Conservation (phyloP, 2,113 vertebrate genomes). For the Electrona antarctica region DNA sequence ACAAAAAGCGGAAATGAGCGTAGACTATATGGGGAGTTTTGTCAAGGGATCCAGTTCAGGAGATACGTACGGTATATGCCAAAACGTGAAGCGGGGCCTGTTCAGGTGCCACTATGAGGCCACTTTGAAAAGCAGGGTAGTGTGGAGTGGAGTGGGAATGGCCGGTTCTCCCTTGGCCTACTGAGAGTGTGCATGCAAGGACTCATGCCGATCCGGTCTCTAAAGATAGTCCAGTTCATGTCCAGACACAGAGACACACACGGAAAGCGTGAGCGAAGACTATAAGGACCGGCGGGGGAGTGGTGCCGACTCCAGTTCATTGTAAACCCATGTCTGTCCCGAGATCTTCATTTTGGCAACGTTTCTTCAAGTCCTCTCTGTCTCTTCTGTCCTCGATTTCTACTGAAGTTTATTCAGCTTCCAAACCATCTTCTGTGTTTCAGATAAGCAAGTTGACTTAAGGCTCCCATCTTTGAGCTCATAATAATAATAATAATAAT, state of each 20-base stretch:
- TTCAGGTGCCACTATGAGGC: too few relatives aligned
- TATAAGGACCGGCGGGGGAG: conserved; percentile 26
- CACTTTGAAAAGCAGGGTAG: too few relatives aligned
- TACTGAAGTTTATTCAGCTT: background rate
- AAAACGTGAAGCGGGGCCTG: too few relatives aligned
- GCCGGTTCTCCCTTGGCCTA: background rate
- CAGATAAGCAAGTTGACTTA: background rate
- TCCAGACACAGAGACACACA: conserved; percentile 5
- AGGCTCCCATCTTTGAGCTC: conserved; percentile 1
- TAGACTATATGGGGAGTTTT: too few relatives aligned
- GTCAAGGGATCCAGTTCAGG: too few relatives aligned
- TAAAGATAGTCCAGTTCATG: too few relatives aligned
- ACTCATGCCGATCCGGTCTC: background rate
- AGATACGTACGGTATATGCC: too few relatives aligned
- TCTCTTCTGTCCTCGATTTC: background rate
- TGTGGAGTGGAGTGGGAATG: background rate
- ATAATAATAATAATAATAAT: background rate
- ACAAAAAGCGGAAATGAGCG: too few relatives aligned
- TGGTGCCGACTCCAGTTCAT: conserved; percentile 35
- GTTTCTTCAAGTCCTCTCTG: background rate
- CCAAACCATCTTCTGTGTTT: conserved; percentile 2
- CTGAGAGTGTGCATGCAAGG: background rate
- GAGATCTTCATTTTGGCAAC: too few relatives aligned
- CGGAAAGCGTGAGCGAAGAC: too few relatives aligned
- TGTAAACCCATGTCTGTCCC: conserved; percentile 10